Percentiles rank a stretch among this genome's conserved stretches.
Evolutionary conservation across 2,797 vertebrate species (phyloP).

Genomic region (Sitta carolinensis): DNA sequence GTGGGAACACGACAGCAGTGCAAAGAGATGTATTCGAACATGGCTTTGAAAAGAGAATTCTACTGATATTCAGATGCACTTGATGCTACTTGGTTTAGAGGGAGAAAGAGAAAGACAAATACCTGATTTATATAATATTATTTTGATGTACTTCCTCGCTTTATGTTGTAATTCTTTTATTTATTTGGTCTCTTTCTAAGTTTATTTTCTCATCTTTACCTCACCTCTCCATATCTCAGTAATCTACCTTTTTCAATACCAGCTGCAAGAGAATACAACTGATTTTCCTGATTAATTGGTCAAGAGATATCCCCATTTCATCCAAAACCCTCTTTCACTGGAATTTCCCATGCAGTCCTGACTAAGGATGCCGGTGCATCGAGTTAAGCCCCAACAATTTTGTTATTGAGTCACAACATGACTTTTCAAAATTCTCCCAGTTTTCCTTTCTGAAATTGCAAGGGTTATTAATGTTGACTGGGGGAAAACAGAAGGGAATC

Average conservation of each 20-base stretch:
- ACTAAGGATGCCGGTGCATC: neutral
- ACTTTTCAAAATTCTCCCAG: neutral
- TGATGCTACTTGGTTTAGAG: neutral
- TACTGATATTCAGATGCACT: neutral
- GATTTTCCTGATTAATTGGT: neutral
- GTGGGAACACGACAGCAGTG: neutral
- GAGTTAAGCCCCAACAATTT: neutral
- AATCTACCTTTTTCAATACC: neutral
- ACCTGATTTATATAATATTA: neutral
- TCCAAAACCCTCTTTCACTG: neutral
- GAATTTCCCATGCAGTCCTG: neutral
- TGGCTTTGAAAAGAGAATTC: neutral
- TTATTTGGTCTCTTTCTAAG: neutral
- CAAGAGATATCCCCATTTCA: neutral
- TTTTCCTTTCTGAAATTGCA: neutral
- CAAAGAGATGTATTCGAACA: neutral
- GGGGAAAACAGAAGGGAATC: neutral
- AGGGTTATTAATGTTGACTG: neutral
- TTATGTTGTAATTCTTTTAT: neutral
- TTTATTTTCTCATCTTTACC: neutral
- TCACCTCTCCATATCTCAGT: neutral
- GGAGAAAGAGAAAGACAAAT: neutral
- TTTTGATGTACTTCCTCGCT: constrained; percentile 15
- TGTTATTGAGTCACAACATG: neutral
- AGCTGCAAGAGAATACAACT: neutral